Evolutionary conservation across 2,888 invertebrate species (phyloP).

Genomic region (Dolichopus griseipennis): DNA sequence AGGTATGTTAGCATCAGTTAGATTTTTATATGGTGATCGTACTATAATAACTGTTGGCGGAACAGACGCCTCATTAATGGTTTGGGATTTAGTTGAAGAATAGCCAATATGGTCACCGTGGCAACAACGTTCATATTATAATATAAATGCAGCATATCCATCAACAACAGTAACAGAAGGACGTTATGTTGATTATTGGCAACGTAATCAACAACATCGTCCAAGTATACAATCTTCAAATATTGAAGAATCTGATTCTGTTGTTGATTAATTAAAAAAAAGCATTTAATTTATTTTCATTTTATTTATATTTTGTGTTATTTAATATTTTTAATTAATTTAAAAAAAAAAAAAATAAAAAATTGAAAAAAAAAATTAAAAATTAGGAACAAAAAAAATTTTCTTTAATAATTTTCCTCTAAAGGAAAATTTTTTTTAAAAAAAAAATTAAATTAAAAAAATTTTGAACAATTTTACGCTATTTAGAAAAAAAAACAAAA

Average conservation of each 20-base stretch:
- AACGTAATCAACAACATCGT: conserved; percentile 20
- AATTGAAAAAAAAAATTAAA: too few species aligned
- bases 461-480: too few species aligned
- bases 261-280: conserved; percentile 2
- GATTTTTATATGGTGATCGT: conserved; percentile 79
- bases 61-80: conserved; percentile 78
- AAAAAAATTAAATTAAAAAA: too few species aligned
- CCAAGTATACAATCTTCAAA: conserved; percentile 7
- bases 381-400: too few species aligned
- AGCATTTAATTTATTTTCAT: background rate
- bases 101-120: conserved; percentile 45
- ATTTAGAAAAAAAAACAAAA: too few species aligned
- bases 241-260: conserved; percentile 8
- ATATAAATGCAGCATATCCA: conserved; percentile 18
- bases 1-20: conserved; percentile 65
- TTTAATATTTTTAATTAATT: too few species aligned
- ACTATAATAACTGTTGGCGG: conserved; percentile 80
- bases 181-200: conserved; percentile 36
- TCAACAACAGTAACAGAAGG: conserved; percentile 29
- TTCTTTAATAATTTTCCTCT: too few species aligned
- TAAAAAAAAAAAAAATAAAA: too few species aligned
- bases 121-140: conserved; percentile 34
- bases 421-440: too few species aligned
- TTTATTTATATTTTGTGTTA: too few species aligned
- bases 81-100: conserved; percentile 71